Evolutionary conservation across 2,113 vertebrate species (phyloP).

Genomic region (Urocynchramus pylzowi): DNA sequence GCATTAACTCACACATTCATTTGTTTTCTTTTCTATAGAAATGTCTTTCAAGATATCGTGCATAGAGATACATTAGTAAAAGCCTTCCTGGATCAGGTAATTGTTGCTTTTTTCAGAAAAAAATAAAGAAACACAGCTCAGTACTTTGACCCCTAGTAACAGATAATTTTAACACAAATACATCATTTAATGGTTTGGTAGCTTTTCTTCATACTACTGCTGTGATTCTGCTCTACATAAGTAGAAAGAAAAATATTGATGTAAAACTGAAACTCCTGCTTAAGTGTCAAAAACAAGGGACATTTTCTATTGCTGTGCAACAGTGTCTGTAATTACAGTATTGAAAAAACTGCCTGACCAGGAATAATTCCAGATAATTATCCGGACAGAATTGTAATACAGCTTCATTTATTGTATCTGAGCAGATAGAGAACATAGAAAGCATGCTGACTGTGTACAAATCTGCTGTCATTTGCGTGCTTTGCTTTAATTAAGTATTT

Average conservation of each 20-base stretch:
- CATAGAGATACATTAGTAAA: constrained; percentile 92
- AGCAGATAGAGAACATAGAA: neutral
- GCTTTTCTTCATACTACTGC: neutral
- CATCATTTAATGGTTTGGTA: neutral
- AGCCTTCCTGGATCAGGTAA: constrained; percentile 94
- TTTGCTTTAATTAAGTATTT: neutral
- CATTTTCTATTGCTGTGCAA: neutral
- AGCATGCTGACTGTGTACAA: neutral
- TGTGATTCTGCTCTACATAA: neutral
- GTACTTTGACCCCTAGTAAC: neutral
- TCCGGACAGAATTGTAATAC: neutral
- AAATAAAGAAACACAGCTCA: neutral
- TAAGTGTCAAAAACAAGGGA: neutral
- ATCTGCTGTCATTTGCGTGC: neutral
- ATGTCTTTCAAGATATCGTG: constrained; percentile 94
- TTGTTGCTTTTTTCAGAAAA: neutral
- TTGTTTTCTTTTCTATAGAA: constrained; percentile 71
- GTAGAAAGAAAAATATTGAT: neutral
- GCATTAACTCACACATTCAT: neutral
- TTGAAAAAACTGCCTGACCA: neutral
- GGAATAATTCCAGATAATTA: neutral
- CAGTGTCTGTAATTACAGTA: neutral
- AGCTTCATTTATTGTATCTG: neutral
- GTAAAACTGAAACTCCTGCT: neutral
- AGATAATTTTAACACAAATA: neutral